phyloP scores from a whole-genome alignment of 2,113 vertebrate genomes.

The Protobothrops mucrosquamatus region DNA sequence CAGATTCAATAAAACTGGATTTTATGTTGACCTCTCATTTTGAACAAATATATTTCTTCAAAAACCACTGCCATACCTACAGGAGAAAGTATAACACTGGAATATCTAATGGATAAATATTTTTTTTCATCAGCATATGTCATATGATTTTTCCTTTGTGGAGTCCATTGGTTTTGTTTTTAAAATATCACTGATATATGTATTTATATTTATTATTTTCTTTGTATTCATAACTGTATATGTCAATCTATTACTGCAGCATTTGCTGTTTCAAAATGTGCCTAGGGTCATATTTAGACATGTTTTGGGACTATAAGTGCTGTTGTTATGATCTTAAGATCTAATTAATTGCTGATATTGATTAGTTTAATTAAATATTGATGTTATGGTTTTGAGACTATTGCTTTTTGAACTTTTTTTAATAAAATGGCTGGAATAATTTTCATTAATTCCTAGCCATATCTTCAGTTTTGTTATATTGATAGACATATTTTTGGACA shows the following conservation, averaged over 20 bases:
- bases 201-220: background rate
- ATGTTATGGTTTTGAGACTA: background rate
- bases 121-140: background rate
- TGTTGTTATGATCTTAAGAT: background rate
- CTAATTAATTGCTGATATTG: background rate
- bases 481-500: background rate
- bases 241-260: background rate
- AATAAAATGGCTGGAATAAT: background rate
- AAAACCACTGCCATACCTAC: background rate
- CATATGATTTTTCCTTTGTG: background rate
- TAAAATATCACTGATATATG: background rate
- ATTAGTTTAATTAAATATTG: constrained; percentile 5
- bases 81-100: background rate
- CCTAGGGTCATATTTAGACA: background rate
- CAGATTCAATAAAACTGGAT: background rate
- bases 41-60: background rate
- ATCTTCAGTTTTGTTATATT: background rate
- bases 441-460: background rate
- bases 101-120: background rate
- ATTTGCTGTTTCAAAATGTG: background rate
- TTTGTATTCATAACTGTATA: background rate
- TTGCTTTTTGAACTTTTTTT: background rate
- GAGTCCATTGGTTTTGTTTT: background rate
- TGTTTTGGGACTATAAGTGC: background rate
- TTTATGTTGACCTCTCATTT: background rate